phyloP scores from a whole-genome alignment of 2,888 invertebrate genomes.

The Panzeria rudis region DNA sequence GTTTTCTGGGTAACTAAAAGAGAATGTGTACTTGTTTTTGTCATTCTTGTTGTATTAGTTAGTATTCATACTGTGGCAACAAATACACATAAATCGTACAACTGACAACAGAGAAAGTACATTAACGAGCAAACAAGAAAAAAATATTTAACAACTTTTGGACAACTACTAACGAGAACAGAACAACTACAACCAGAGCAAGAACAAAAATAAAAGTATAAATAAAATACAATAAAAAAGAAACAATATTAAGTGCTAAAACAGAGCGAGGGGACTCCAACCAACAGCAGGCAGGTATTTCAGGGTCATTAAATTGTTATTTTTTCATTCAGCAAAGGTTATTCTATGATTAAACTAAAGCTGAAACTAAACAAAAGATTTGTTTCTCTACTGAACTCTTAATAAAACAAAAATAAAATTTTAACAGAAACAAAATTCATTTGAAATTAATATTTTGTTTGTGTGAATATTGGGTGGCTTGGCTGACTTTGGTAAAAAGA shows the following conservation, averaged over 20 bases:
- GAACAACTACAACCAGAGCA: constrained; percentile 31
- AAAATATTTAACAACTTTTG: constrained; percentile 71
- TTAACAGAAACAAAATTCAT: background rate
- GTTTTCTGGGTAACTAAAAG: constrained; percentile 25
- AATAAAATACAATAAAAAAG: constrained; percentile 21
- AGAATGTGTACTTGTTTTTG: background rate
- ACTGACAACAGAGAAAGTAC: constrained; percentile 78
- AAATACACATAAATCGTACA: constrained; percentile 31
- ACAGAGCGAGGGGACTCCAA: background rate
- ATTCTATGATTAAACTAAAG: constrained; percentile 21
- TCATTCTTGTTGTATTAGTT: constrained; percentile 4
- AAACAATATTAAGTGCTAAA: constrained; percentile 30
- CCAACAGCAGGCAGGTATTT: constrained; percentile 30
- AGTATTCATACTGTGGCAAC: constrained; percentile 3
- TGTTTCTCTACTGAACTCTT: background rate
- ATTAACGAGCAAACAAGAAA: constrained; percentile 77
- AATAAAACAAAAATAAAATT: background rate
- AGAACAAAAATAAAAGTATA: constrained; percentile 25
- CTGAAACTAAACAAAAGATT: constrained; percentile 27
- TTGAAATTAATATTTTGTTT: constrained; percentile 16
- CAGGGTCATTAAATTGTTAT: constrained; percentile 32
- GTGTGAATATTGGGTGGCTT: background rate
- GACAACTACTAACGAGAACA: constrained; percentile 61
- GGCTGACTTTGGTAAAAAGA: background rate
- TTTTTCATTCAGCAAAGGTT: constrained; percentile 29